Base-by-base conservation (phyloP, 2,113 vertebrate genomes). In the Lophura nycthemera region DNA sequence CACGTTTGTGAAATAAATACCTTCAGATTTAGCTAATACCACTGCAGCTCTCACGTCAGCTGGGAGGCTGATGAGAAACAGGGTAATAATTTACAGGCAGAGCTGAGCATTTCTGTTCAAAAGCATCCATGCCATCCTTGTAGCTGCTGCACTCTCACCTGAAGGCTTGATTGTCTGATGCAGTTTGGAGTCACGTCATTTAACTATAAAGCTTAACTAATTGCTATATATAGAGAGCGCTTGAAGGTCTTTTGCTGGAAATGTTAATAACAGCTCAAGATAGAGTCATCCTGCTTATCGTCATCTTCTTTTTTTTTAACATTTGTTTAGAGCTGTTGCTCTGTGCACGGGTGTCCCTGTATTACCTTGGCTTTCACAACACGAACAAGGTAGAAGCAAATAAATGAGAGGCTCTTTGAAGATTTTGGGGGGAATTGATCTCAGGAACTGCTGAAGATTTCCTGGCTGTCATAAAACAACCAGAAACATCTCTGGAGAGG, bases 111-210 rank as follows among this genome's bases (percentile, higher is more conserved):
- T 96, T 96, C 79, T 95, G 71, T 82, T 90, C 67, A 83, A 82
- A 84, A 88, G 54, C 92, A 86, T 80, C 77, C 56, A 43, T 71
- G 84, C 21, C 65, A 71, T 43, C 64, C 56, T 93, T 40, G 75
- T 20, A 92, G 65, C 73, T 96, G 92, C 85, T 83, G 43, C 78
- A 19, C 27, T 93, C 71, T 92, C 77, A 96, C 89, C 78, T 84
- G 63, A 83, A 89, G 88, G 90, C 92, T 86, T 56, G 83, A 72
- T 88, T 94, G 92, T 96, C 90, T 79, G 34, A 86, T 87, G 32
- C n/a, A 67, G 64, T 95, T 94, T 67, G 50, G 56, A 95, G 71
- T 78, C 59, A 73, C 18, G 65, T 82, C 85, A 80, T 36, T 96
- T 94, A 96, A 77, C 30, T 19, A 67, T 65, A 7, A 78, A 52